Evolutionary conservation across 2,797 vertebrate species (phyloP), one percentile per base, ranked within the genome.

Genomic region (Notamacropus eugenii): DNA sequence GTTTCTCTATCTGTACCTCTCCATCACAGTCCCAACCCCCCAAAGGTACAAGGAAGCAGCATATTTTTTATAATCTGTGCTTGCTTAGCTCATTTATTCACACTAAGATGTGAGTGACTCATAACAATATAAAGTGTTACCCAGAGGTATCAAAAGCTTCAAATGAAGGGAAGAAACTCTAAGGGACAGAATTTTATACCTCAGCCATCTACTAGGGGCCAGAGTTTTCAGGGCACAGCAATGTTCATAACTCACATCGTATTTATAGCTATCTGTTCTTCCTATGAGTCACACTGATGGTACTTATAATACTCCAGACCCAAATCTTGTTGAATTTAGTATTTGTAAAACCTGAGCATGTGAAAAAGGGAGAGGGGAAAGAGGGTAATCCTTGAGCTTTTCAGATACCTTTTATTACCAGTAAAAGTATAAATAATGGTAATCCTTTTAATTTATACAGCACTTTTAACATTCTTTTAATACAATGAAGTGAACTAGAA

Each of bases 401-500:
- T 46, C 22, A 92, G 29, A 40, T 50, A 27, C 8, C 92, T 55
- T 91, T 50, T 55, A 8, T 52, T 58, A 90, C 52, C 50, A 52
- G 29, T 34, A 52, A 58, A 93, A 62, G 28, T 11, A 31, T 52
- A 90, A 74, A 87, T 54, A 56, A 82, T 40, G 0, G 34, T 1
- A 74, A 74, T 74, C 5, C 62, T 74, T 82, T 22, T 40, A 22
- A 82, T 82, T 82, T 10, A 55, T 0, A 87, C 13, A 55, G 55
- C 16, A n/a, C 52, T 52, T 46, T 95, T 54, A 59, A 67, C 13
- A n/a, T 93, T 59, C 82, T 91, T 97, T 93, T 82, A 62, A 90
- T 54, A 93, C 62, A 16, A 95, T 93, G 40, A 90, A 52, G 11
- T 55, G 27, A 92, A 46, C 31, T 0, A 82, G 52, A 27, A 91